A percentile compares a stretch with the other conserved stretches of the same genome.
These are phyloP conservation scores for Ochlodes sylvanus DNA, from an alignment of 2,888 invertebrate genomes.

Conservation along the genomic window DNA sequence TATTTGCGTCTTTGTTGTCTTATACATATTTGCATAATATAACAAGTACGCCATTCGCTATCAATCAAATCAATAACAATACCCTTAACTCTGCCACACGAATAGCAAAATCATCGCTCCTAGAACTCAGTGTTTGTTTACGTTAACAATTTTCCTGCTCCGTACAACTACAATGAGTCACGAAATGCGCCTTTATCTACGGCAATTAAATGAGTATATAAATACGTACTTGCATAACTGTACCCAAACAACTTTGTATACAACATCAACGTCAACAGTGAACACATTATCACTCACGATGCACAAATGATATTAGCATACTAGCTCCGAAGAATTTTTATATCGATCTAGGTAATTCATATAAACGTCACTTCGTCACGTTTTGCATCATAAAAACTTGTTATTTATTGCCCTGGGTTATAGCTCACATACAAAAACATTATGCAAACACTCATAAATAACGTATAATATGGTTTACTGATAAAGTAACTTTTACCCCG, in stretches of 20 bases:
- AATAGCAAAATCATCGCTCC: slow-evolving; percentile 21
- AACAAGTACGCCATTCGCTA: too few relatives aligned
- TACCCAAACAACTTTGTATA: not conserved
- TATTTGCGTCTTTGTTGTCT: too few relatives aligned
- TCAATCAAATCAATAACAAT: slow-evolving; percentile 4
- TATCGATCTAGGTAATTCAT: not conserved
- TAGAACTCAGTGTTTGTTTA: slow-evolving; percentile 19
- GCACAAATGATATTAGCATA: slow-evolving; percentile 2
- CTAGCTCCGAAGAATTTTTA: not conserved
- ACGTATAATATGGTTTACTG: not conserved
- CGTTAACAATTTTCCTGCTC: slow-evolving; percentile 21
- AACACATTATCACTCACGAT: slow-evolving; percentile 19
- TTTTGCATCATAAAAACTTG: slow-evolving; percentile 12
- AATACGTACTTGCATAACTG: slow-evolving; percentile 13
- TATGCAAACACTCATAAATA: not conserved
- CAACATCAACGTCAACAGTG: slow-evolving; percentile 7
- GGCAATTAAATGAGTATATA: slow-evolving; percentile 21
- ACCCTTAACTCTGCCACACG: slow-evolving; percentile 5
- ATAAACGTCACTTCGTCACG: slow-evolving; percentile 8
- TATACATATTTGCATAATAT: too few relatives aligned
- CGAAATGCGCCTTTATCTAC: slow-evolving; percentile 1
- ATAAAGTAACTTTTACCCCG: slow-evolving; percentile 13
- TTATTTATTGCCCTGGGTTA: slow-evolving; percentile 15
- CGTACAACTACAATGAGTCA: slow-evolving; percentile 14
- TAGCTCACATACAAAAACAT: slow-evolving; percentile 6